phyloP scores from a whole-genome alignment of 2,797 vertebrate genomes.

The Acomys russatus region DNA sequence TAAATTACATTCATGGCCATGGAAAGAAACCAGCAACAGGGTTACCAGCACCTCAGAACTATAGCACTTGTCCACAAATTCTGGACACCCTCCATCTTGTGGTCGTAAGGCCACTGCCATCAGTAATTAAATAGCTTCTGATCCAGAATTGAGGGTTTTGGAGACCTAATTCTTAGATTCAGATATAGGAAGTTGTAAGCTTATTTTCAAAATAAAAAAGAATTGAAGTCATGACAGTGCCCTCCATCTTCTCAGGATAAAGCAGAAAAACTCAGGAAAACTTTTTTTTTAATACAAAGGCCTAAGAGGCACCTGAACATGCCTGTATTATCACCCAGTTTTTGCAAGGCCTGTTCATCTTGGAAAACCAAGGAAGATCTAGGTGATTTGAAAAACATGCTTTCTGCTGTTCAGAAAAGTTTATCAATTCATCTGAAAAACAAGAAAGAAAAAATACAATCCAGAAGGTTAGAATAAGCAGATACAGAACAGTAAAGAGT shows the following conservation, averaged over 20 bases:
- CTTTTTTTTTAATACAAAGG: background rate
- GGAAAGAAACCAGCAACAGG: background rate
- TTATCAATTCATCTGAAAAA: background rate
- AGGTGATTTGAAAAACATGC: slow-evolving; percentile 39
- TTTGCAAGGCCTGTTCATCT: background rate
- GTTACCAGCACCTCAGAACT: background rate
- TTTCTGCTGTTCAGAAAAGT: slow-evolving; percentile 27
- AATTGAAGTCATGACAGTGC: background rate
- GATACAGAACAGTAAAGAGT: background rate
- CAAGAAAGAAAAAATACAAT: background rate
- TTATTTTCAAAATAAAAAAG: slow-evolving; percentile 34
- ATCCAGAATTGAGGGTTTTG: background rate
- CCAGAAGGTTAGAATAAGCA: background rate
- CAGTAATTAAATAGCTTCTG: slow-evolving; percentile 4
- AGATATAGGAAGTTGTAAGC: background rate
- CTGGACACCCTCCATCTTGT: background rate
- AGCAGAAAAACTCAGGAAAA: background rate
- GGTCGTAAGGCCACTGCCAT: background rate
- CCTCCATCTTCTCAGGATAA: background rate
- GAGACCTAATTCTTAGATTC: background rate
- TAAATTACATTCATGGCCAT: background rate
- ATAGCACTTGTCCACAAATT: background rate
- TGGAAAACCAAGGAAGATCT: slow-evolving; percentile 1
- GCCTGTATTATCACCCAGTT: background rate
- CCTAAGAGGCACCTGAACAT: slow-evolving; percentile 10